These are phyloP conservation scores for Achatina immaculata DNA, from an alignment of 1,140 invertebrate genomes.

Conservation along the genomic window DNA sequence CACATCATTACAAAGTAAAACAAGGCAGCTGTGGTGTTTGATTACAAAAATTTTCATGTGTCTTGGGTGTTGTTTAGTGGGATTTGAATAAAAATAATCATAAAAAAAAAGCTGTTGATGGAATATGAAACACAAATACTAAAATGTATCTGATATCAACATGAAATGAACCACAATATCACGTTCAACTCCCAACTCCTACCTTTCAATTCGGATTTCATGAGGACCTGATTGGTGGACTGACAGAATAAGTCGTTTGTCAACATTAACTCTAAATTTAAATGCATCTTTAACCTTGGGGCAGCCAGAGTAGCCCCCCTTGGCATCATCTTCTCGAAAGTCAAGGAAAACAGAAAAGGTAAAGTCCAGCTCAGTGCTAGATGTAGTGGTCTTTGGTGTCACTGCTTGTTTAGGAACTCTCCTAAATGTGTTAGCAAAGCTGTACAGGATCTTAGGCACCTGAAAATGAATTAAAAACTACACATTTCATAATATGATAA, in stretches of 20 bases:
- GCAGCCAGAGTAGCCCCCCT: conserved; percentile 86
- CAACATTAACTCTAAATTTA: conserved; percentile 89
- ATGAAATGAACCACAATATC: too few relatives aligned
- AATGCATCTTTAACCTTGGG: conserved; percentile 92
- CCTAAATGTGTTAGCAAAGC: conserved; percentile 93
- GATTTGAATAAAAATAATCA: too few relatives aligned
- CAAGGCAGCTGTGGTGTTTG: too few relatives aligned
- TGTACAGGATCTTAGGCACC: conserved; percentile 82
- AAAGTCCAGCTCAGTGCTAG: conserved; percentile 65
- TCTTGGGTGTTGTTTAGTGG: too few relatives aligned
- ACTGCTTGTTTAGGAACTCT: conserved; percentile 68
- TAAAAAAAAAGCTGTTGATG: too few relatives aligned
- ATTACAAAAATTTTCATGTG: too few relatives aligned
- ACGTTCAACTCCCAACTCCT: too few relatives aligned
- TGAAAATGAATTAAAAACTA: conserved; percentile 68
- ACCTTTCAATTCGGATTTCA: conserved; percentile 71
- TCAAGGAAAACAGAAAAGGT: conserved; percentile 89
- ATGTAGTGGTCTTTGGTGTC: conserved; percentile 11
- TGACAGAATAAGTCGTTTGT: conserved; percentile 92
- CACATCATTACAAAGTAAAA: too few relatives aligned
- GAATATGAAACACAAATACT: too few relatives aligned
- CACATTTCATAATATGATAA: too few relatives aligned
- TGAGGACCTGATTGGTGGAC: conserved; percentile 83
- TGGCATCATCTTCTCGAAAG: conserved; percentile 80
- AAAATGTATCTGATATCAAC: too few relatives aligned